Conservation (phyloP, 2,113 vertebrate species). For the Xyrauchen texanus region DNA sequence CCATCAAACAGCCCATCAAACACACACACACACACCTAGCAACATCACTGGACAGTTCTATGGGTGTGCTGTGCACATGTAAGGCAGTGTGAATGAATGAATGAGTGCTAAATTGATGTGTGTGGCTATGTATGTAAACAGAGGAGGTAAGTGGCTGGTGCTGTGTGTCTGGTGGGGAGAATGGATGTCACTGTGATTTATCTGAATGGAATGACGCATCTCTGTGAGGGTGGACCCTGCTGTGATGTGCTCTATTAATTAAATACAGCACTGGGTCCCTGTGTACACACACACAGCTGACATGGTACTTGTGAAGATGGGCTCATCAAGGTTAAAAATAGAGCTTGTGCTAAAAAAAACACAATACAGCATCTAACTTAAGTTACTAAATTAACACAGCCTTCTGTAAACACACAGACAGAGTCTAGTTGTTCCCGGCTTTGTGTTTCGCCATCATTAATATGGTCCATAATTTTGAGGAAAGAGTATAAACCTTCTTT, state of each 20-base stretch:
- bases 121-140: background rate
- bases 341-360: background rate
- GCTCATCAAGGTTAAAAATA: constrained; percentile 10
- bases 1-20: background rate
- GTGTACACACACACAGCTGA: constrained; percentile 18
- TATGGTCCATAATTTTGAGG: constrained; percentile 10
- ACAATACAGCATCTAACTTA: background rate
- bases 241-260: constrained; percentile 61
- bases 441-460: background rate
- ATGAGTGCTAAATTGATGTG: background rate
- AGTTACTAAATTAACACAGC: constrained; percentile 9
- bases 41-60: too few relatives aligned
- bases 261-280: constrained; percentile 43
- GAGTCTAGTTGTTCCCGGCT: background rate
- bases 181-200: constrained; percentile 61
- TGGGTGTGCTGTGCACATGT: too few relatives aligned
- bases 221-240: constrained; percentile 42
- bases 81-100: background rate
- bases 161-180: constrained; percentile 34
- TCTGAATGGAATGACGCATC: constrained; percentile 50
- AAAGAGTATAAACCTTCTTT: background rate
- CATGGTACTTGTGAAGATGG: constrained; percentile 13
- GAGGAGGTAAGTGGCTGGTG: constrained; percentile 20
- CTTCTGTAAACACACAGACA: background rate
- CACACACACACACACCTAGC: background rate